Percentiles rank a stretch among this genome's conserved stretches.
These are phyloP conservation scores for Diplodus sargus DNA, from an alignment of 2,797 vertebrate genomes.

Conservation along the genomic window DNA sequence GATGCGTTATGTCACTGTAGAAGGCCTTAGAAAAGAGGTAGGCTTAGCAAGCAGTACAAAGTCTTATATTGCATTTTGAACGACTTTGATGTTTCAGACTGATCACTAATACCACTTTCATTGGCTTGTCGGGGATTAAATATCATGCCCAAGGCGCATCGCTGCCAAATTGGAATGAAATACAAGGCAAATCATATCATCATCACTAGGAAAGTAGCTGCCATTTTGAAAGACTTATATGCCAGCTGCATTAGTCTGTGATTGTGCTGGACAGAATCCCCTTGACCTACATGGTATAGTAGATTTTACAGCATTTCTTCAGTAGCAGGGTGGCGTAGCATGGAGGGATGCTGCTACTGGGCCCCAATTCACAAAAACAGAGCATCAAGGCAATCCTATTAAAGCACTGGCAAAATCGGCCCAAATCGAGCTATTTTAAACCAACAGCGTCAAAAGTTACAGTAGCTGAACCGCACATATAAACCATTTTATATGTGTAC, in stretches of 20 bases:
- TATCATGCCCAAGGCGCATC: neutral
- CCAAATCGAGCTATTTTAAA: conserved; percentile 6
- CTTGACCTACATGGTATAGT: conserved; percentile 13
- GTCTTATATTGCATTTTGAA: neutral
- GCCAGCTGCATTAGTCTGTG: conserved; percentile 14
- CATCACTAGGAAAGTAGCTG: conserved; percentile 72
- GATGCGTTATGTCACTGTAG: neutral
- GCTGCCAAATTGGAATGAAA: conserved; percentile 26
- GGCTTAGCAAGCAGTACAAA: conserved; percentile 46
- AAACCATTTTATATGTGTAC: conserved; percentile 9
- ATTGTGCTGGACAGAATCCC: conserved; percentile 20
- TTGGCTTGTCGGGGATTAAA: conserved; percentile 22
- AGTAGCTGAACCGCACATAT: conserved; percentile 44
- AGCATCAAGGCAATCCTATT: conserved; percentile 17
- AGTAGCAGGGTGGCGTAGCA: conserved; percentile 59
- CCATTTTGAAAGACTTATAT: conserved; percentile 56
- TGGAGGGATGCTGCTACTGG: conserved; percentile 31
- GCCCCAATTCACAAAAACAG: conserved; percentile 17
- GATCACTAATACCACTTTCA: conserved; percentile 14
- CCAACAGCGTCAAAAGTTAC: conserved; percentile 24
- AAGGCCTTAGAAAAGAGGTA: conserved; percentile 45
- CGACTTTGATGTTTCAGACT: conserved; percentile 20
- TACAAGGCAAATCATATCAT: conserved; percentile 5
- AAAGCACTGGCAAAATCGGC: conserved; percentile 10
- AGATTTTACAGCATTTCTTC: conserved; percentile 46